Base-by-base conservation (phyloP, 2,113 vertebrate species). In the Verasper variegatus region DNA sequence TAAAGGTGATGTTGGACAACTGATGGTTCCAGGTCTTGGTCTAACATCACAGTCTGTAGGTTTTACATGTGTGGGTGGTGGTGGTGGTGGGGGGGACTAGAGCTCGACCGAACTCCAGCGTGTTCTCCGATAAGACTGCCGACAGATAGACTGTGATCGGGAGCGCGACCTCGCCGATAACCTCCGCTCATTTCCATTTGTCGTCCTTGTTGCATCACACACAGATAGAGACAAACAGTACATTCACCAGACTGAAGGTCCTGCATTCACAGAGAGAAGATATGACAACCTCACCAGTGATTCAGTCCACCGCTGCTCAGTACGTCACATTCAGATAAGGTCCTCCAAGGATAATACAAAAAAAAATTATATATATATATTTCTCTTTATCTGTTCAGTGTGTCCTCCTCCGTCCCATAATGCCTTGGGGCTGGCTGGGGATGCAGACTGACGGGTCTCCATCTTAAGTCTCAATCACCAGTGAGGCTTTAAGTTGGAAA, bases 401-500 rank as follows among this genome's bases (percentile, higher is more conserved):
- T 75, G 79, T 79, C 71, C 77, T 81, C 69, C 49, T 52, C 74
- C 42, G 76, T 84, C 89, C 79, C 83, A 80, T 65, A 70, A 71
- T 72, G 80, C 69, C 83, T 71, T 3, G 35, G 77, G 81, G 78
- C 54, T 49, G 55, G 24, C 73, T 35, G 21, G 15, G 35, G 52
- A 55, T 67, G 69, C 42, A 47, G 62, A 65, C 23, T 49, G 42
- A 65, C 8, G 42, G 76, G 23, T 81, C 83, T 83, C 78, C 75
- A 80, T 87, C 80, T 86, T 77, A 86, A 81, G 78, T 80, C 78
- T 89, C 82, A 80, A 91, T 90, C 85, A 80, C 60, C 59, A 74
- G 76, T 73, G 54, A 83, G 77, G 85, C 42, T 78, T 88, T 76
- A 86, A 78, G 61, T 82, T 68, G 37, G 63, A 86, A 91, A 82